These are phyloP conservation scores for Sardina pilchardus DNA, from an alignment of 2,113 vertebrate species.

Conservation along the genomic window DNA sequence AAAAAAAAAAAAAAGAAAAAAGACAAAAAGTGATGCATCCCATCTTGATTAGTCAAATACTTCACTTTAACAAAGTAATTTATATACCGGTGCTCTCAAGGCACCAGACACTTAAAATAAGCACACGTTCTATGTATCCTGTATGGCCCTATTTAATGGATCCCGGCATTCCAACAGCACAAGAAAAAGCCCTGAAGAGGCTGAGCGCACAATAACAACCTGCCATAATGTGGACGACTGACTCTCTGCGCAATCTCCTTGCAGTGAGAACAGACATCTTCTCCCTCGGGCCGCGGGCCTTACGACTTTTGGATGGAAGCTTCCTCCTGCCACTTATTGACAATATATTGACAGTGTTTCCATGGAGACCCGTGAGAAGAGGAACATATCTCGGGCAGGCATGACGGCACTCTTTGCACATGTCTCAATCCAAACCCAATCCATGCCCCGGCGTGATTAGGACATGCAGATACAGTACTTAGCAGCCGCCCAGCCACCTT, in stretches of 20 bases:
- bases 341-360: constrained; percentile 51
- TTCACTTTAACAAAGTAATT: constrained; percentile 42
- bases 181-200: neutral
- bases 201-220: constrained; percentile 15
- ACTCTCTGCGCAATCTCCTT: neutral
- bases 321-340: constrained; percentile 46
- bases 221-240: neutral
- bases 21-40: constrained; percentile 29
- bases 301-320: constrained; percentile 27
- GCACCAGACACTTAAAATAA: constrained; percentile 38
- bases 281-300: constrained; percentile 1
- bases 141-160: neutral
- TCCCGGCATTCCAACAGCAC: neutral
- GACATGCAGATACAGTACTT: constrained; percentile 29
- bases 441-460: constrained; percentile 27
- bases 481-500: constrained; percentile 16
- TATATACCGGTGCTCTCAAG: constrained; percentile 40
- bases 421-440: constrained; percentile 24
- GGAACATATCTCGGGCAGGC: constrained; percentile 24
- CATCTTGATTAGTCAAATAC: constrained; percentile 44
- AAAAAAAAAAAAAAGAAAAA: constrained; percentile 13
- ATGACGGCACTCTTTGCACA: constrained; percentile 24
- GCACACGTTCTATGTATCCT: constrained; percentile 24
- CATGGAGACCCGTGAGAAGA: constrained; percentile 45
- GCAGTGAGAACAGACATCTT: neutral